These are phyloP conservation scores for Deilephila elpenor DNA, from an alignment of 2,888 invertebrate genomes.

Conservation along the genomic window DNA sequence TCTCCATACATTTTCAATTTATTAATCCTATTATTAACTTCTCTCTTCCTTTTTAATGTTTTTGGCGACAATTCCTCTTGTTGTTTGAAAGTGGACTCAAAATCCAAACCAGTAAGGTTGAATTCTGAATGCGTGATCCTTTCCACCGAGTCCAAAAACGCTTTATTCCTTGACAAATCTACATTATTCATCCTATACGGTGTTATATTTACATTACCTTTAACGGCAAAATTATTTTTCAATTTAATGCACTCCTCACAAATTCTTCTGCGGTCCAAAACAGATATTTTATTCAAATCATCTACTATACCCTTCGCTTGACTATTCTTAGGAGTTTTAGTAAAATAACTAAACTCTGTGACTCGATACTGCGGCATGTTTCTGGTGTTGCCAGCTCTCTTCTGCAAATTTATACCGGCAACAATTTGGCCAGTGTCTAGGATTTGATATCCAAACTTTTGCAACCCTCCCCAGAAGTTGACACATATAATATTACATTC, in stretches of 20 bases:
- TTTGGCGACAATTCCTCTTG: conserved; percentile 62
- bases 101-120: conserved; percentile 73
- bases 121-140: conserved; percentile 53
- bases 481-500: conserved; percentile 81
- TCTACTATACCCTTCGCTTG: conserved; percentile 76
- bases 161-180: conserved; percentile 60
- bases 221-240: conserved; percentile 61
- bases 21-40: conserved; percentile 73
- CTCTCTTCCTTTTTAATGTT: conserved; percentile 59
- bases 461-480: conserved; percentile 83
- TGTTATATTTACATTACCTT: conserved; percentile 62
- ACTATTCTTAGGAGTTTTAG: conserved; percentile 84
- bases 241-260: conserved; percentile 63
- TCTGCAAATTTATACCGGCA: conserved; percentile 87
- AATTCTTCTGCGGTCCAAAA: conserved; percentile 53
- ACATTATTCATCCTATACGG: conserved; percentile 64
- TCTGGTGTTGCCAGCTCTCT: conserved; percentile 79
- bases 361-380: conserved; percentile 85
- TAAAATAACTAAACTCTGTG: conserved; percentile 86
- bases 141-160: conserved; percentile 62
- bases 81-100: conserved; percentile 75
- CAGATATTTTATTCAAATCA: conserved; percentile 65
- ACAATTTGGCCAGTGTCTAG: conserved; percentile 84
- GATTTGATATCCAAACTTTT: conserved; percentile 80
- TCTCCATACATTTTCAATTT: conserved; percentile 82